Base-by-base conservation (phyloP, 2,797 vertebrate species). In the Dicrostonyx torquatus region DNA sequence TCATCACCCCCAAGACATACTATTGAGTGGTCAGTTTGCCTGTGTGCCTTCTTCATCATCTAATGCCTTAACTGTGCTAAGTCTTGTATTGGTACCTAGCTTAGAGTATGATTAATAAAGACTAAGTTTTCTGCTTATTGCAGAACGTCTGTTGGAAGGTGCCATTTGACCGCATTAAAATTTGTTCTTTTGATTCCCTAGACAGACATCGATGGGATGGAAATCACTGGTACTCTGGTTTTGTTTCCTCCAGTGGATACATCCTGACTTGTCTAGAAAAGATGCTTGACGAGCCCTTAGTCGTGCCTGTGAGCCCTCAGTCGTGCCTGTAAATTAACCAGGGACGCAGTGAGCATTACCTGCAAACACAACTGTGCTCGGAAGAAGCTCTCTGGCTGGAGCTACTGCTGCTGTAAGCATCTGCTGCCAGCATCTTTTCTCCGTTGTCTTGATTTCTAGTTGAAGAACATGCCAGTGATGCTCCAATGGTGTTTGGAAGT, bases 321-420 rank as follows among this genome's bases (percentile, higher is more conserved):
- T 12, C 1, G 2, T 40, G 4, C 11, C n/a, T 77, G 6, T 34
- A 8, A 64, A 18, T 17, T 31, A 55, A 45, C 45, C 34, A 10
- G 37, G 85, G 73, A 8, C 11, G 0, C 43, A 29, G 2, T 15
- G 31, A 76, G 45, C 18, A 77, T 89, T 97, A 99, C 99, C 99
- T 99, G 98, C 98, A 99, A 97, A 98, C 99, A 78, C 89, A 98
- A 64, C 98, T 94, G 0, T 98, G 99, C 85, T 99, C 98, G 97
- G 98, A 99, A 78, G 99, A 98, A 6, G 98, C 98, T 73, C 93
- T 97, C 97, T 98, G 98, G 89, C 95, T 97, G n/a, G 97, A 91
- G 64, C 95, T 98, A 0, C 94, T 97, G 64, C 26, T 91, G 66
- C 94, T 75, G 3, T 68, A 60, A 37, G 86, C 94, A 43, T 73